Conservation (phyloP, 1,140 invertebrate species). For the Euura lappo region DNA sequence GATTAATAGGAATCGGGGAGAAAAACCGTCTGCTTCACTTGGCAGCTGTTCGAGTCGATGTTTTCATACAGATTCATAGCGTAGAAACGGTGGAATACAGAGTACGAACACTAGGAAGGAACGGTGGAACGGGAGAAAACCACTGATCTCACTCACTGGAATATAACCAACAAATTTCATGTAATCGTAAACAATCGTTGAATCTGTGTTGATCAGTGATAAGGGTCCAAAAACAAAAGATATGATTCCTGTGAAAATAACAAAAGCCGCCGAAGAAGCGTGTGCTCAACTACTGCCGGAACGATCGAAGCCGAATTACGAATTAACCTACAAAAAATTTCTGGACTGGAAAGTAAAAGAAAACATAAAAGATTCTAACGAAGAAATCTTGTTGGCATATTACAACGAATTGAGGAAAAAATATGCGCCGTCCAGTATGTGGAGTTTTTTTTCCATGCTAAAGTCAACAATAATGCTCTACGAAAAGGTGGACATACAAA, state of each 20-base stretch:
- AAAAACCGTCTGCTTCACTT: background rate
- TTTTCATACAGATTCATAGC: background rate
- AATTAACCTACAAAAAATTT: background rate
- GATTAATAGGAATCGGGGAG: background rate
- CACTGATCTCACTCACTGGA: background rate
- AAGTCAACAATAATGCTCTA: constrained; percentile 19
- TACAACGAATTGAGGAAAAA: background rate
- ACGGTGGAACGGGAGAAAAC: background rate
- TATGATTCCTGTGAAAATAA: background rate
- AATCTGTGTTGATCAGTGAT: background rate
- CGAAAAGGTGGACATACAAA: constrained; percentile 15
- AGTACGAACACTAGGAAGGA: background rate
- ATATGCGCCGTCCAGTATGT: constrained; percentile 11
- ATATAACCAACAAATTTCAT: background rate
- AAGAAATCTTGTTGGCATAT: background rate
- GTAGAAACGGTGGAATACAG: background rate
- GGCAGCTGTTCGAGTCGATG: background rate
- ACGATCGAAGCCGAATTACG: background rate
- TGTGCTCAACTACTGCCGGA: background rate
- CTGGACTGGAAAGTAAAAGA: background rate
- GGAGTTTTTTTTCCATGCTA: constrained; percentile 22
- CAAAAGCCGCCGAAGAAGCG: background rate
- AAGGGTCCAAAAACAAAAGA: background rate
- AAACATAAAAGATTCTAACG: background rate
- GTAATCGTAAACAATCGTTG: background rate